Evolutionary conservation across 2,888 invertebrate species (phyloP).

Genomic region (Lasioglossum marginatum): DNA sequence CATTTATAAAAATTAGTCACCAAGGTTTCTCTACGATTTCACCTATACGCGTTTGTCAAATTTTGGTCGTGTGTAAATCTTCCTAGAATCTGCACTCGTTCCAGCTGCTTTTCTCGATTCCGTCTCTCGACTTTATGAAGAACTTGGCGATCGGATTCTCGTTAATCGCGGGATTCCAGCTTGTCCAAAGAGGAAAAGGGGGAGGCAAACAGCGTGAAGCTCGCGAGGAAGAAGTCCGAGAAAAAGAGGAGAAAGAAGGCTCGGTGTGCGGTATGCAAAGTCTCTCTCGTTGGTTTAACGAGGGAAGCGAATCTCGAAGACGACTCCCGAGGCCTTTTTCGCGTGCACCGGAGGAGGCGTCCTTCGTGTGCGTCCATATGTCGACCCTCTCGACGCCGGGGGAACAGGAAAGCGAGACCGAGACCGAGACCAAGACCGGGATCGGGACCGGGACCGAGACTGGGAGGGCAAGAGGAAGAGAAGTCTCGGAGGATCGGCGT

Average conservation of each 20-base stretch:
- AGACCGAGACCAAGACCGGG: not conserved
- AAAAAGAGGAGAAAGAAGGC: constrained; percentile 50
- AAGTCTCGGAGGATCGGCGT: constrained; percentile 42
- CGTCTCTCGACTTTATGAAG: not conserved
- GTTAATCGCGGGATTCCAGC: constrained; percentile 26
- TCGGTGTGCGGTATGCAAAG: constrained; percentile 78
- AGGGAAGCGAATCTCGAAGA: constrained; percentile 84
- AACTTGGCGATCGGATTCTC: constrained; percentile 18
- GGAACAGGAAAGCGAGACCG: constrained; percentile 9
- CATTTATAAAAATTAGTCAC: not conserved
- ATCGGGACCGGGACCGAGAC: constrained; percentile 14
- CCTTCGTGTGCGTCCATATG: constrained; percentile 69
- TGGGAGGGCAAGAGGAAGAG: constrained; percentile 35
- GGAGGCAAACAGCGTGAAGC: constrained; percentile 1
- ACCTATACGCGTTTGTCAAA: not conserved
- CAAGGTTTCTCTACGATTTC: rapidly evolving
- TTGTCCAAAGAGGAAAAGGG: no score
- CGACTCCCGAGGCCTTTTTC: constrained; percentile 76
- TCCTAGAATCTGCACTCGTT: not conserved
- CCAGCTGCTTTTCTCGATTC: not conserved
- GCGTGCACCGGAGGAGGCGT: constrained; percentile 58
- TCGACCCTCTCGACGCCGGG: constrained; percentile 46
- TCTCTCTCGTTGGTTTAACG: constrained; percentile 82
- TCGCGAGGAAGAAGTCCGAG: constrained; percentile 53
- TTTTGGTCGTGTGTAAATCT: not conserved